Base-by-base conservation (phyloP, 2,113 vertebrate genomes). In the Lampris incognitus region DNA sequence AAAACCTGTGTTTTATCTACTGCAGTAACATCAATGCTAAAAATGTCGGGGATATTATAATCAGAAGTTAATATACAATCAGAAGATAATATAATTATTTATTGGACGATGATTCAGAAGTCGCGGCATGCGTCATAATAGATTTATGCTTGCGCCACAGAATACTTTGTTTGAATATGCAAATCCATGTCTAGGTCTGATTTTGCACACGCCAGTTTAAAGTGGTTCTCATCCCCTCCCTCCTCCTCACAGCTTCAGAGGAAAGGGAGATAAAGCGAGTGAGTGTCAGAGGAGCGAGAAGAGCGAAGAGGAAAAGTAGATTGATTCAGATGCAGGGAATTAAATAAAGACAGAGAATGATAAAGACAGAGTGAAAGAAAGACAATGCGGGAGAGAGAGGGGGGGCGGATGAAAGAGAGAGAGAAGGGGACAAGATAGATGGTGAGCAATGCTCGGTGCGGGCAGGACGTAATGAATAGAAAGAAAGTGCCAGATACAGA, bases 401-500 rank as follows among this genome's bases (percentile, higher is more conserved):
- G 3, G 24, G 66, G 60, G 54, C 50, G 13, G 58, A 68, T 40
- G 24, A 65, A 80, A 70, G 68, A 67, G 39, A 55, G 54, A 39
- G 72, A 38, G 67, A 54, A n/a, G 24, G 41, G 36, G 54, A 44
- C 69, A 66, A 74, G 81, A 83, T 69, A 62, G 62, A 88, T 82
- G 73, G 74, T 60, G 84, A 81, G 82, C 59, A 78, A 58, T 39
- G 71, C 44, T 60, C 65, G 60, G 78, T 55, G 24, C 76, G 79
- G 50, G 62, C 7, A 8, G 75, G 66, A 74, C 71, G 85, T 84
- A 88, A 90, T 83, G 79, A 88, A 88, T 69, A 68, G 72, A 84
- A 64, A 75, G 80, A 88, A 83, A 86, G 74, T 1, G 72, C 78
- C 84, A 81, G 69, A 84, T 89, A 89, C 83, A 88, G 86, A 88